phyloP scores from a whole-genome alignment of 2,797 vertebrate genomes.

The Toxotes lorentzi region DNA sequence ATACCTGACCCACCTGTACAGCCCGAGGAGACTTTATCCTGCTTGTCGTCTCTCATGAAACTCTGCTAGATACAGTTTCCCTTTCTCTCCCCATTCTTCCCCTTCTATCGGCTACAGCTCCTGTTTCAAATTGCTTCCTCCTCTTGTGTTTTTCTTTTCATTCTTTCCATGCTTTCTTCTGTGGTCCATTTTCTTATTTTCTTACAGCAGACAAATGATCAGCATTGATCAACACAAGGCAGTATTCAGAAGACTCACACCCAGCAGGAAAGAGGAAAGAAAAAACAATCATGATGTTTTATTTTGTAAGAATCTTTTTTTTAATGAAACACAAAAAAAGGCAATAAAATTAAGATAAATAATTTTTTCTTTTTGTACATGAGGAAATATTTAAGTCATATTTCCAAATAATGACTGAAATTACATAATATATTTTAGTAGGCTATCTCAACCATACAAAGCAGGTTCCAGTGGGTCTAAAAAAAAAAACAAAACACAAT shows the following conservation, averaged over 20 bases:
- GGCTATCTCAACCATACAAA: constrained; percentile 82
- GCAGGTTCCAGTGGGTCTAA: constrained; percentile 85
- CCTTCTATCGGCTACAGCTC: constrained; percentile 59
- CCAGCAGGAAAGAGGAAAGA: constrained; percentile 18
- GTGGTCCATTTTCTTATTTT: constrained; percentile 46
- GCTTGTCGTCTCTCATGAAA: constrained; percentile 54
- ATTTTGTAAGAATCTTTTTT: constrained; percentile 80
- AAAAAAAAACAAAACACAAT: constrained; percentile 74
- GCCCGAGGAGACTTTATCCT: constrained; percentile 63
- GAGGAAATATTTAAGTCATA: constrained; percentile 85
- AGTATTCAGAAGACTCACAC: constrained; percentile 53
- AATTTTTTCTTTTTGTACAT: constrained; percentile 85
- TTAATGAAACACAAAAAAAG: constrained; percentile 89
- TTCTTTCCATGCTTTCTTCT: constrained; percentile 63
- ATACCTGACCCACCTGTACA: constrained; percentile 79
- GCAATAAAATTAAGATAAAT: constrained; percentile 91
- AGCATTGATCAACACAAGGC: constrained; percentile 65
- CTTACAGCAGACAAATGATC: constrained; percentile 68
- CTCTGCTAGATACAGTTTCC: constrained; percentile 72
- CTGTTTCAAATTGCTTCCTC: constrained; percentile 79
- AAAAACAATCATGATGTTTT: constrained; percentile 11
- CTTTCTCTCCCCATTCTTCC: constrained; percentile 64
- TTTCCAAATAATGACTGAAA: constrained; percentile 85
- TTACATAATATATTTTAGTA: constrained; percentile 81
- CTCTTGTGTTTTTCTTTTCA: constrained; percentile 19